Conservation (phyloP, 2,888 invertebrate genomes). For the Drosophila pseudotakahashii region DNA sequence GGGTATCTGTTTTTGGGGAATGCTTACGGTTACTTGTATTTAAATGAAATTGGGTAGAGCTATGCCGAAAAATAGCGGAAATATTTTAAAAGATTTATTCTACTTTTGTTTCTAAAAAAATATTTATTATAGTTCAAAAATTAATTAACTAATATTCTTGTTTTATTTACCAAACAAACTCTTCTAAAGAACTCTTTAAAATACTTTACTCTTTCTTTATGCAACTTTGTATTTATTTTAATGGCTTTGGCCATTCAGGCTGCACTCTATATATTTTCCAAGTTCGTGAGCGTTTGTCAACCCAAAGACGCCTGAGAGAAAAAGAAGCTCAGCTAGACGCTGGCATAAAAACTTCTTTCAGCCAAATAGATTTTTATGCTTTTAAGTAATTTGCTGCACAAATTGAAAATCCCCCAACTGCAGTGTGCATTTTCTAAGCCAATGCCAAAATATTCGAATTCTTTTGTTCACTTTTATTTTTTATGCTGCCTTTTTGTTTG, state of each 20-base stretch:
- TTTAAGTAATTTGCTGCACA: constrained; percentile 57
- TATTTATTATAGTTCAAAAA: too few relatives aligned
- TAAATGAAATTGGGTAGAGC: background rate
- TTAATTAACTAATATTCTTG: background rate
- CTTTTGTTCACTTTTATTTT: constrained; percentile 1
- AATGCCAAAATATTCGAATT: constrained; percentile 1
- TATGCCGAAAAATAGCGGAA: background rate
- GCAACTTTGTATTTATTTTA: constrained; percentile 30
- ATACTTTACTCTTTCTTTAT: constrained; percentile 5
- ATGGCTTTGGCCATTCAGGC: constrained; percentile 24
- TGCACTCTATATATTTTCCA: constrained; percentile 28
- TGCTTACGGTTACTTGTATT: background rate
- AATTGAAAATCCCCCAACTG: constrained; percentile 35
- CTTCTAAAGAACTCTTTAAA: background rate
- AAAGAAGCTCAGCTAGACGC: constrained; percentile 10
- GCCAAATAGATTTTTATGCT: constrained; percentile 73
- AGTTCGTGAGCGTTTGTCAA: constrained; percentile 9
- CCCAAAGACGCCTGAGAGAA: background rate
- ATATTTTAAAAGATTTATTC: background rate
- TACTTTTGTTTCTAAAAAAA: background rate
- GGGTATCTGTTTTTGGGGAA: background rate
- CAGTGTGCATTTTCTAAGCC: constrained; percentile 38
- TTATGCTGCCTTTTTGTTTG: constrained; percentile 62
- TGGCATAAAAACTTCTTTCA: constrained; percentile 16
- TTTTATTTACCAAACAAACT: background rate